Base-by-base conservation (phyloP, 1,140 invertebrate species). In the Pissodes strobi region DNA sequence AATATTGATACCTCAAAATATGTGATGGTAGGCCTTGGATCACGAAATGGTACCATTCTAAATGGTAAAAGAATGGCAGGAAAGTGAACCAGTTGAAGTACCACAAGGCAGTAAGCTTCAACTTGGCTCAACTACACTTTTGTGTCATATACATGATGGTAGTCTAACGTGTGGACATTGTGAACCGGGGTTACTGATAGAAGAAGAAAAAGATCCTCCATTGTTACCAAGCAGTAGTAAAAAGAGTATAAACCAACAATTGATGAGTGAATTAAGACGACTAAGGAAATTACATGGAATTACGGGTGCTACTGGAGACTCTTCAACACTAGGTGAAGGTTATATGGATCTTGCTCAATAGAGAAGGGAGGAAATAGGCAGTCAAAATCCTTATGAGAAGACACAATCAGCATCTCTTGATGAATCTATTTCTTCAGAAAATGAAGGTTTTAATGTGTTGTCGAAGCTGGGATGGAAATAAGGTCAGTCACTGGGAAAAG, bases 71-170 rank as follows among this genome's bases (percentile, higher is more conserved):
- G 90, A 62, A 82, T 97, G 91, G 71, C 84, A 87, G 73, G 83
- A 86, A 62, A 92, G 91, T 69, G 80, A 85, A 13, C 79, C 82
- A 0, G 64, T 74, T 59, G 79, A 84, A 70, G 71, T 94, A 30
- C 77, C 80, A 0, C 93, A 97, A 76, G 92, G 90, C 3, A 93
- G 91, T 72, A 81, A 83, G 6, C 69, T 92, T 37, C 83, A 88
- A 66, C 51, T 92, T 5, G 91, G 90, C 0, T 82, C 82, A 37
- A 93, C 91, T 0, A 87, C 87, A 66, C 73, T 97, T 0, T 73
- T 94, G 1, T 90, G 93, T 71, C 95, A 97, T 76, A 88, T 97
- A 53, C 95, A 97, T 76, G 82, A 83, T 21, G 92, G 93, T 0
- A 82, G 84, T 63, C 88, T 91, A 66, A 97, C 94, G 0, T 97